Evolutionary conservation across 2,113 vertebrate species (phyloP).

Genomic region (Xiphophorus couchianus): DNA sequence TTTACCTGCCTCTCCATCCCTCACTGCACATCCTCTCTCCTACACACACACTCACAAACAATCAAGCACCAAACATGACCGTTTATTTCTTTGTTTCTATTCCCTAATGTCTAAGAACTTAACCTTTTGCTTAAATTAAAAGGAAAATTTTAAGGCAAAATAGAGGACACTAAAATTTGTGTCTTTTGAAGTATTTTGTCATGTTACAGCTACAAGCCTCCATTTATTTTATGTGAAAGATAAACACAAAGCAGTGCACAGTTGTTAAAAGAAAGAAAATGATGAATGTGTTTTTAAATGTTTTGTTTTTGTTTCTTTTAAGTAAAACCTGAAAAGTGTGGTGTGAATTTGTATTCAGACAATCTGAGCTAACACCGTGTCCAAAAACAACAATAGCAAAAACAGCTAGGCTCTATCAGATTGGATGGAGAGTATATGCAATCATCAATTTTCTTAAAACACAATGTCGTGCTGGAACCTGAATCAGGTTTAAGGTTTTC

Average conservation of each 20-base stretch:
- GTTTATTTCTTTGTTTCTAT: slow-evolving; percentile 1
- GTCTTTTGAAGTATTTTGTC: not conserved
- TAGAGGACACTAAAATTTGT: not conserved
- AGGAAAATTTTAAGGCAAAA: not conserved
- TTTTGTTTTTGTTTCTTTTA: not conserved
- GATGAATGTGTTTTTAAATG: not conserved
- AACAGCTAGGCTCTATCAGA: not conserved
- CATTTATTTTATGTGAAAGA: not conserved
- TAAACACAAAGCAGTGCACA: not conserved
- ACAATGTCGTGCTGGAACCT: not conserved
- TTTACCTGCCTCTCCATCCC: slow-evolving; percentile 37
- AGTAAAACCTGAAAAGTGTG: not conserved
- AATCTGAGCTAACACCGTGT: not conserved
- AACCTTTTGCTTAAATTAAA: not conserved
- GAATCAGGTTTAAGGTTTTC: not conserved
- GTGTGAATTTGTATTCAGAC: not conserved
- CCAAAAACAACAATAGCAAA: not conserved
- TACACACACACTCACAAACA: not conserved
- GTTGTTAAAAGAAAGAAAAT: not conserved
- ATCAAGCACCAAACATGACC: not conserved
- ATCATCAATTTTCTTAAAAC: not conserved
- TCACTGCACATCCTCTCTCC: not conserved
- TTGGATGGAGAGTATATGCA: not conserved
- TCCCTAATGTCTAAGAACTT: not conserved
- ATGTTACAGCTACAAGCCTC: too few relatives aligned